Base-by-base conservation (phyloP, 2,797 vertebrate genomes). In the Garrulus glandarius region DNA sequence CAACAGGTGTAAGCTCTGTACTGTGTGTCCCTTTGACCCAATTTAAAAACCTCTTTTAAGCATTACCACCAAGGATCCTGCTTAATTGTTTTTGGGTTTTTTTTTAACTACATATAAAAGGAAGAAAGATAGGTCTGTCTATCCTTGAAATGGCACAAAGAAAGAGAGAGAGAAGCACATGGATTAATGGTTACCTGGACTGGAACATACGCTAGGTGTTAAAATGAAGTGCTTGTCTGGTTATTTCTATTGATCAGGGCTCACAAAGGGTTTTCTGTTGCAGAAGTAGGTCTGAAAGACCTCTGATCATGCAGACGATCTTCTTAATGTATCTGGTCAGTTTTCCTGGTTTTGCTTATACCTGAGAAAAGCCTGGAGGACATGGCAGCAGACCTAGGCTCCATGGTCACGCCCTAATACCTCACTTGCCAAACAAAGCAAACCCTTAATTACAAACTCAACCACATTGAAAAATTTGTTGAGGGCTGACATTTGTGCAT, bases 361-460 rank as follows among this genome's bases (percentile, higher is more conserved):
- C 69, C 53, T 67, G 77, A 69, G 92, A 67, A 88, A 78, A 92
- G 59, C 26, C 53, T 46, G 29, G 44, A 78, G 82, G 53, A 85
- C 78, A 44, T 0, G 56, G 39, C 3, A 1, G 16, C 44, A 21
- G 71, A 68, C n/a, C n/a, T 78, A 43, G 44, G 13, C 59, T 87
- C 50, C n/a, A 1, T 7, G 44, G 77, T 82, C 74, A 34, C 77
- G 32, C 71, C 49, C 37, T 70, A 79, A 68, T 67, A 53, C 23
- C 52, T 91, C 46, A 15, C 77, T 86, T 68, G 69, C 57, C 0
- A 0, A 83, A 63, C 65, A 81, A 90, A 65, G 69, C 69, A 76
- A 89, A 69, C 50, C 57, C 47, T 86, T 92, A 92, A 89, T 94
- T 89, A 72, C 89, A 91, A 86, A 88, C 53, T 72, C 53, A 27